Base-by-base conservation (phyloP, 2,888 invertebrate species). In the Heliconius aoede region DNA sequence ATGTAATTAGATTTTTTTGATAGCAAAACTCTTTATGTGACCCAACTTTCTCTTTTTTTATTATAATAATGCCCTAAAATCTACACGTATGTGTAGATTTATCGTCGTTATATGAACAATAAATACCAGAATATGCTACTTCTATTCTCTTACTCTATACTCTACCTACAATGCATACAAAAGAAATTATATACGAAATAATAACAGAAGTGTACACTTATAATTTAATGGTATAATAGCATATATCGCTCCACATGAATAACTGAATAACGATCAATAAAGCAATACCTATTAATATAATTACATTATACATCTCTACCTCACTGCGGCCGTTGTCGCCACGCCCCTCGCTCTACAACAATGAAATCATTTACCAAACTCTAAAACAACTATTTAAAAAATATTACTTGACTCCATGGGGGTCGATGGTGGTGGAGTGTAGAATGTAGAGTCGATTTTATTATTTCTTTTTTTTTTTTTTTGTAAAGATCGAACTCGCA, bases 301-400 rank as follows among this genome's bases (percentile, higher is more conserved):
- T 69, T 69, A 69, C 69, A 69, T 55, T 69, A 69, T 30, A 4
- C 69, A 4, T 15, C 67, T 67, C 51, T 69, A 51, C 30, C 55
- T 55, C 55, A 64, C 64, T 36, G 51, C 51, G 30, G 30, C 68
- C 68, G 68, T 69, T 30, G 68, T 30, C 24, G 13, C 69, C 69
- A 46, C 68, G 69, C 69, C 69, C 69, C 55, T 51, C 4, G 32
- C 4, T 3, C 11, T n/a, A 21, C 1, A 32, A 69, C 69, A 69
- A 69, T 69, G 24, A 4, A 55, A 55, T 55, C 69, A 69, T 69
- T 69, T 69, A 55, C 55, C 69, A 69, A 55, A 55, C 55, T 69
- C 32, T 55, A 69, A 69, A 69, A 69, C 69, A 69, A 69, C 69
- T 32, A 69, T 69, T 65, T 69, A 55, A 69, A 69, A 55, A 69